phyloP scores from a whole-genome alignment of 2,113 vertebrate species.

The Neoarius graeffei region DNA sequence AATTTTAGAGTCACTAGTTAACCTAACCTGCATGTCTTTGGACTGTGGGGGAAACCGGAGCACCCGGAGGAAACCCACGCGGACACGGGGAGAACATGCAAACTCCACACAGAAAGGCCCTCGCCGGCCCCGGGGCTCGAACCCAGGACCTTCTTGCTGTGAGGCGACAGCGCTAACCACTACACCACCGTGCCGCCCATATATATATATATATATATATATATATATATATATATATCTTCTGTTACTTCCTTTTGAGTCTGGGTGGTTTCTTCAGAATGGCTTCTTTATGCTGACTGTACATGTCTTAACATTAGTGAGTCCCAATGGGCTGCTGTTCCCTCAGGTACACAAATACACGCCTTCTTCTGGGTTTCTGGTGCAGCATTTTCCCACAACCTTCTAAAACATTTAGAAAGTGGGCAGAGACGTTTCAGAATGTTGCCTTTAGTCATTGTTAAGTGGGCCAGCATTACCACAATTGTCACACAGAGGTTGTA shows the following conservation, averaged over 20 bases:
- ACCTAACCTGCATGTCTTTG: no score
- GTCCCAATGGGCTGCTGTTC: neutral
- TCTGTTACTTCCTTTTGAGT: neutral
- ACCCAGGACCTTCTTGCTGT: no score
- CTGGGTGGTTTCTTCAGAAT: neutral
- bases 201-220: no score
- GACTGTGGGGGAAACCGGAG: no score
- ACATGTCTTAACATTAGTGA: neutral
- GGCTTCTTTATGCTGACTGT: neutral
- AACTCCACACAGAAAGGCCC: no score
- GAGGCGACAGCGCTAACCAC: no score
- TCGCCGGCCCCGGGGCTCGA: no score
- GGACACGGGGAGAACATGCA: no score
- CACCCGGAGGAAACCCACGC: no score
- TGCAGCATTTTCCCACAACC: conserved; percentile 4
- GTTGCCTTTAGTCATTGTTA: conserved; percentile 38
- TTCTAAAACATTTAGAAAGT: conserved; percentile 13
- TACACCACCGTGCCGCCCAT: no score
- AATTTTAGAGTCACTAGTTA: no score
- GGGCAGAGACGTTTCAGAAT: conserved; percentile 23
- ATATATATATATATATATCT: no score
- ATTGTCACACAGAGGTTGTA: conserved; percentile 16
- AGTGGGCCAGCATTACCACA: conserved; percentile 54
- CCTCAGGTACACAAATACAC: neutral
- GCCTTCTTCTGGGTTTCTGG: neutral